Evolutionary conservation across 2,113 vertebrate genomes (phyloP).

Genomic region (Catharus fuscescens): DNA sequence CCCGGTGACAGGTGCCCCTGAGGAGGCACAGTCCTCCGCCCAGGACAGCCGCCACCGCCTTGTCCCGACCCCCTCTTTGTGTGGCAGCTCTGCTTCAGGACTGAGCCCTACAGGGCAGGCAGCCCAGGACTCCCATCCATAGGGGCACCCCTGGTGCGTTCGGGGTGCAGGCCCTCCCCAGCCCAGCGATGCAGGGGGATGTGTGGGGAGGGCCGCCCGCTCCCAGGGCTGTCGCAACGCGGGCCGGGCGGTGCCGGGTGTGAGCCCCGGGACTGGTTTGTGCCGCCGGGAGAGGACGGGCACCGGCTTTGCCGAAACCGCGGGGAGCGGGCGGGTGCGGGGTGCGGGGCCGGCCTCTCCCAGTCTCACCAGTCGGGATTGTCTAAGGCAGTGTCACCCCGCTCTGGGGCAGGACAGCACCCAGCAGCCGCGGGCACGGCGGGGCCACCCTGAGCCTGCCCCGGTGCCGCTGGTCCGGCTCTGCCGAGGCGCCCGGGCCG

Average conservation of each 20-base stretch:
- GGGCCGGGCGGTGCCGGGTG: neutral
- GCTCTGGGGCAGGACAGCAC: neutral
- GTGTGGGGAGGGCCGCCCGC: accelerated
- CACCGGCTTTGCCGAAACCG: conserved; percentile 15
- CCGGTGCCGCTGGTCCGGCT: neutral
- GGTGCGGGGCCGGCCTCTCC: neutral
- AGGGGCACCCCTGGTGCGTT: accelerated
- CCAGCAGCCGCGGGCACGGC: neutral
- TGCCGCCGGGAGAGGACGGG: neutral
- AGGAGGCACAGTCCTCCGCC: neutral
- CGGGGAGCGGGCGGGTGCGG: neutral
- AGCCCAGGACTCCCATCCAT: no score
- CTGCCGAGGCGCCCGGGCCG: accelerated
- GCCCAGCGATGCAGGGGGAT: accelerated
- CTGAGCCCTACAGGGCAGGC: accelerated
- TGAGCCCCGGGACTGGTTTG: neutral
- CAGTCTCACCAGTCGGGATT: neutral
- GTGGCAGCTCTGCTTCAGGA: neutral
- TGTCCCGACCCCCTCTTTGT: accelerated
- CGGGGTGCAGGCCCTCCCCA: neutral
- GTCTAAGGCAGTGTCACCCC: neutral
- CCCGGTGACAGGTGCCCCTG: neutral
- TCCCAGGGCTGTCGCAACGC: neutral
- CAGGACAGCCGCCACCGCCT: accelerated
- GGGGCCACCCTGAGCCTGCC: neutral